Conservation (phyloP, 2,113 vertebrate genomes). For the Okapia johnstoni region DNA sequence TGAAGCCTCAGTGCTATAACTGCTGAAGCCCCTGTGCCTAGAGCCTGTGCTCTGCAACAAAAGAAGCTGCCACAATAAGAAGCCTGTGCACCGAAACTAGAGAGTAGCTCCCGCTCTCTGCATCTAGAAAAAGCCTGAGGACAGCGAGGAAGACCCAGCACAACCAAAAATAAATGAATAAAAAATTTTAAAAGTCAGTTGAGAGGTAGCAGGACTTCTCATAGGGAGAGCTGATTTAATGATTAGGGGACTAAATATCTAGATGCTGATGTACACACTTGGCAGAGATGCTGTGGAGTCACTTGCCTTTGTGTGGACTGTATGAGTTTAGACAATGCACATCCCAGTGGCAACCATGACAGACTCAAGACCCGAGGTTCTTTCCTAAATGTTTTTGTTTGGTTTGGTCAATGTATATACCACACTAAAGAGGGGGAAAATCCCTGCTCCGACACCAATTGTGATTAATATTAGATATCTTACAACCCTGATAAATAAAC, state of each 20-base stretch:
- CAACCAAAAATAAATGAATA: neutral
- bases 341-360: neutral
- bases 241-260: neutral
- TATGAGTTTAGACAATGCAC: neutral
- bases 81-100: neutral
- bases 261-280: neutral
- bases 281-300: neutral
- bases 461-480: neutral
- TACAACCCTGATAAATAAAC: neutral
- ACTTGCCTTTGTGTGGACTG: neutral
- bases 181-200: neutral
- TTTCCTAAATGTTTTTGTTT: neutral
- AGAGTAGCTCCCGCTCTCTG: neutral
- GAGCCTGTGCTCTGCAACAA: neutral
- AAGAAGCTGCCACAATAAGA: neutral
- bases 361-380: neutral
- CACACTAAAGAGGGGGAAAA: neutral
- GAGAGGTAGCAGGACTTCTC: neutral
- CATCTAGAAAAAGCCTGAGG: neutral
- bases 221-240: neutral
- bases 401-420: neutral
- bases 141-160: neutral
- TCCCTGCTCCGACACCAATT: neutral
- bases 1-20: neutral
- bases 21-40: neutral